These are phyloP conservation scores for Thecophora atra DNA, from an alignment of 2,888 invertebrate species.

Conservation along the genomic window DNA sequence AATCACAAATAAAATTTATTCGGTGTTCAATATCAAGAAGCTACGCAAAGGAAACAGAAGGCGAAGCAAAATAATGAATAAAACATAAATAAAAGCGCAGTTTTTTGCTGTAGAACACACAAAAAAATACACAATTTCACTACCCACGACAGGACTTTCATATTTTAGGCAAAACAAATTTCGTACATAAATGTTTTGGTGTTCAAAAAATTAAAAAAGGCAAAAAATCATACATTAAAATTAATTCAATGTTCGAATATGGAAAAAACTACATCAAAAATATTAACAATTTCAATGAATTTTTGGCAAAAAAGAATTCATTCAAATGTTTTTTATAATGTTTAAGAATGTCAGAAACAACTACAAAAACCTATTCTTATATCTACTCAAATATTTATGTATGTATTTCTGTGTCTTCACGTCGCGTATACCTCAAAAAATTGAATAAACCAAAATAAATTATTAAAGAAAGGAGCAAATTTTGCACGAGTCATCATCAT, in stretches of 20 bases:
- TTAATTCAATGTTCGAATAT: conserved; percentile 47
- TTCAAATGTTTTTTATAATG: too few relatives aligned
- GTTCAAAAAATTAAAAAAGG: too few relatives aligned
- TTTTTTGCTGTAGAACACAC: too few relatives aligned
- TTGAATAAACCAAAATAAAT: conserved; percentile 43
- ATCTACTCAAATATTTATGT: conserved; percentile 47
- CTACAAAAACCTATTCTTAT: conserved; percentile 16
- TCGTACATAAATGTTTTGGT: conserved; percentile 48
- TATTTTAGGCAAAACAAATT: conserved; percentile 10
- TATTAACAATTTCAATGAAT: conserved; percentile 43
- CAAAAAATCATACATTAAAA: conserved; percentile 41
- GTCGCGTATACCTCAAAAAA: conserved; percentile 70
- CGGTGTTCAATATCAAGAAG: conserved; percentile 28
- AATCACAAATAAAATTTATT: conserved; percentile 33
- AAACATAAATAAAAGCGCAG: too few relatives aligned
- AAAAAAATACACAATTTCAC: neutral
- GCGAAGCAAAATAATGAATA: too few relatives aligned
- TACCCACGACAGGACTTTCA: neutral
- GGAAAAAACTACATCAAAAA: conserved; percentile 35
- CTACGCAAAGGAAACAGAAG: too few relatives aligned
- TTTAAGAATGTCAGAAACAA: conserved; percentile 31
- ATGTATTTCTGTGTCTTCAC: conserved; percentile 67
- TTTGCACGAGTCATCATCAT: neutral
- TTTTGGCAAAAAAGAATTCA: conserved; percentile 36
- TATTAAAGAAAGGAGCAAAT: conserved; percentile 37